Percentiles rank a stretch among this genome's conserved stretches.
Conservation (phyloP, 1,140 invertebrate genomes). For the Drosophila biarmipes region DNA sequence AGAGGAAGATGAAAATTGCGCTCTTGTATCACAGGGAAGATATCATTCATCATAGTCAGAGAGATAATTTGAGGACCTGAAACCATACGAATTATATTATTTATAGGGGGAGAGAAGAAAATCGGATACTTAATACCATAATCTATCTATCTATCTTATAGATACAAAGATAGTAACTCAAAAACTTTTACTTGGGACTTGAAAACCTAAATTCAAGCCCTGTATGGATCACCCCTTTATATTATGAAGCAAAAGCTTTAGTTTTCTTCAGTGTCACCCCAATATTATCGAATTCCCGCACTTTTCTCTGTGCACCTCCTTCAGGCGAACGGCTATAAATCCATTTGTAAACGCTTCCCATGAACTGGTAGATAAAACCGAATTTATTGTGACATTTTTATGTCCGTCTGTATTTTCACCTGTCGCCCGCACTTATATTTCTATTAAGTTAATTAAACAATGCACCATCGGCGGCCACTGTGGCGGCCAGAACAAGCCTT, state of each 20-base stretch:
- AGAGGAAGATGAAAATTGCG: background rate
- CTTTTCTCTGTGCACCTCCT: background rate
- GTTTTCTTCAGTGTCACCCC: too few species aligned
- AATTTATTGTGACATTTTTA: conserved; percentile 75
- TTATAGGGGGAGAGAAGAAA: too few species aligned
- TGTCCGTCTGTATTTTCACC: conserved; percentile 28
- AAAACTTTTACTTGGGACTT: too few species aligned
- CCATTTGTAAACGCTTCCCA: conserved; percentile 3
- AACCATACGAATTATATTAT: background rate
- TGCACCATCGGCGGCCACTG: conserved; percentile 39
- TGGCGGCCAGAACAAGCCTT: conserved; percentile 34
- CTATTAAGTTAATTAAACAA: conserved; percentile 82
- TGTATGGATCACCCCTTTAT: too few species aligned
- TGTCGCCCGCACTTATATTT: conserved; percentile 67
- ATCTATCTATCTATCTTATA: too few species aligned
- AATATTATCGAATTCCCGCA: background rate
- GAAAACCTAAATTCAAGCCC: too few species aligned
- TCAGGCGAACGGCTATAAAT: conserved; percentile 13
- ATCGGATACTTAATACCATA: too few species aligned
- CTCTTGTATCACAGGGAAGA: too few species aligned
- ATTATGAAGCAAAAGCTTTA: too few species aligned
- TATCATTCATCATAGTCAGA: too few species aligned
- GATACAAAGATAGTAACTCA: too few species aligned
- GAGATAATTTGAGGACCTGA: background rate
- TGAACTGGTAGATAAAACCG: conserved; percentile 47